Percentiles rank a stretch among this genome's conserved stretches.
Conservation (phyloP, 2,113 vertebrate species). For the Sinocyclocheilus grahami region DNA sequence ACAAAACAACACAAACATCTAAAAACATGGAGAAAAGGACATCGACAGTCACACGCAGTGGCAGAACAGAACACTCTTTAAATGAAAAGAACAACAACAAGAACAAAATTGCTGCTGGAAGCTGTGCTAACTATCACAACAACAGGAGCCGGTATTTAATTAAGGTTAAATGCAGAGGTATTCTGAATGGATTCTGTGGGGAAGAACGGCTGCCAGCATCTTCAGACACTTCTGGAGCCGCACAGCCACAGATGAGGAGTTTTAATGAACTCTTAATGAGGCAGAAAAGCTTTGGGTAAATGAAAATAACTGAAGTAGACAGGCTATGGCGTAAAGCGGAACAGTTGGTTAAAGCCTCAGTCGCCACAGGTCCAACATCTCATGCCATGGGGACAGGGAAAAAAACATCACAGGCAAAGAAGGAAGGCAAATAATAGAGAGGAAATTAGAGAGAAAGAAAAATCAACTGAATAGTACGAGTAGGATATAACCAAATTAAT, state of each 20-base stretch:
- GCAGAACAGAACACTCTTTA: slow-evolving; percentile 1
- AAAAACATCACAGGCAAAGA: neutral
- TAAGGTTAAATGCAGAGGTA: slow-evolving; percentile 13
- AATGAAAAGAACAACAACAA: slow-evolving; percentile 34
- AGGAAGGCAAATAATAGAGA: neutral
- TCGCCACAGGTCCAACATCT: neutral
- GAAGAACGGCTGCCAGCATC: neutral
- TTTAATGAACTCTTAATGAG: slow-evolving; percentile 2
- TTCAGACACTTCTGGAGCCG: neutral
- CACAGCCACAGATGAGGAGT: neutral
- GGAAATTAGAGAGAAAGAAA: neutral
- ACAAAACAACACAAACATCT: neutral
- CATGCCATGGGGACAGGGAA: neutral
- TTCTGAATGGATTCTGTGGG: neutral
- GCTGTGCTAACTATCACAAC: slow-evolving; percentile 30
- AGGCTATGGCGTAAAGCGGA: neutral
- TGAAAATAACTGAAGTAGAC: neutral
- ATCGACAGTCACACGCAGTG: neutral
- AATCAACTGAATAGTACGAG: neutral
- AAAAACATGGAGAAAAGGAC: neutral
- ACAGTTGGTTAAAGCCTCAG: neutral
- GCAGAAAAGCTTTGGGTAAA: neutral
- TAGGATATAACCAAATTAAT: neutral
- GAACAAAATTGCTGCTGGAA: neutral
- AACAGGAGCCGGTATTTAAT: slow-evolving; percentile 7